A percentile compares a stretch with the other conserved stretches of the same genome.
Evolutionary conservation across 2,113 vertebrate genomes (phyloP).

Genomic region (Alexandromys fortis): DNA sequence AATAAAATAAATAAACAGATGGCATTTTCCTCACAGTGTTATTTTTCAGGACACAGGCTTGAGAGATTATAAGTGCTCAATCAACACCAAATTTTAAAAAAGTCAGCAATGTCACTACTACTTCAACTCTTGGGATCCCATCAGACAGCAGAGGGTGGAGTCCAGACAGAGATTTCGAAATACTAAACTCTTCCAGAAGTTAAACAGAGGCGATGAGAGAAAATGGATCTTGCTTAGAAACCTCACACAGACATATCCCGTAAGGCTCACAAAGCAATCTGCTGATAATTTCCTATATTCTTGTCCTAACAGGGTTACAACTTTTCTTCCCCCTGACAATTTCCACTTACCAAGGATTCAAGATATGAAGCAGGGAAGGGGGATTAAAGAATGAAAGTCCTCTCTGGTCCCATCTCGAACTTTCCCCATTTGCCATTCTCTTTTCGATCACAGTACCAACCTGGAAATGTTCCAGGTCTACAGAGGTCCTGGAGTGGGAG

Average conservation of each 20-base stretch:
- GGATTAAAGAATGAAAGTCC: background rate
- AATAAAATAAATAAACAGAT: background rate
- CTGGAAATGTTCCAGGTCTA: slow-evolving; percentile 4
- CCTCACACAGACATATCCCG: background rate
- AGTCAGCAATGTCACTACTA: background rate
- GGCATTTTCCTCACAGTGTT: background rate
- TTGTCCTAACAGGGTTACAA: background rate
- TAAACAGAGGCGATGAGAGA: background rate
- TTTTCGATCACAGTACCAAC: background rate
- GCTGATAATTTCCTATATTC: background rate
- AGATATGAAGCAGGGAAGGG: background rate
- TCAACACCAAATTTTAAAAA: slow-evolving; percentile 3
- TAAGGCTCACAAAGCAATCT: background rate
- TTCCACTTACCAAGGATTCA: background rate
- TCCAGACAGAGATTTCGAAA: background rate
- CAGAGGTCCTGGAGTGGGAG: background rate
- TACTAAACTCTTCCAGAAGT: background rate
- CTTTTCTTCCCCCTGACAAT: background rate
- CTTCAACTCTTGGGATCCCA: background rate
- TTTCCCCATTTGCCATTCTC: background rate
- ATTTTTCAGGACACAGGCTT: background rate
- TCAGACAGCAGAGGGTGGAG: background rate
- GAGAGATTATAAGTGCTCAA: background rate
- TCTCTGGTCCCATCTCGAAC: background rate
- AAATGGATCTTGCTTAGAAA: background rate